Conservation (phyloP, 2,888 invertebrate genomes). For the Euclidia mi region DNA sequence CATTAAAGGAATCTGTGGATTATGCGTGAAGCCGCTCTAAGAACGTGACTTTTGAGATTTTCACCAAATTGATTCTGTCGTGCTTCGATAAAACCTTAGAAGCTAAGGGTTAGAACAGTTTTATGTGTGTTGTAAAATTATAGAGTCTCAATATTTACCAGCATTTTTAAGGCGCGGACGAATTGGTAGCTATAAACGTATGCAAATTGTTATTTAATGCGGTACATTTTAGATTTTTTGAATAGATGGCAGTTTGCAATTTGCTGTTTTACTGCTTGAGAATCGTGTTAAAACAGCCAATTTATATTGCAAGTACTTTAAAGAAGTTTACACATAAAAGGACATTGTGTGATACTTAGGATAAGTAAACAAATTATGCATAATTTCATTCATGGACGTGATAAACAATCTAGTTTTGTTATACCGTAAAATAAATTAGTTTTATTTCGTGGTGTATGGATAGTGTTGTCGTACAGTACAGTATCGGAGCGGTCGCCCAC, state of each 20-base stretch:
- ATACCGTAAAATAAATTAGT: too few species aligned
- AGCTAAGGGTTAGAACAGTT: slow-evolving; percentile 61
- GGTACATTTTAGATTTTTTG: slow-evolving; percentile 15
- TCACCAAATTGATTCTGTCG: slow-evolving; percentile 69
- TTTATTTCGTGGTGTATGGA: too few species aligned
- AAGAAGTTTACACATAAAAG: too few species aligned
- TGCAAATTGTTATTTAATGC: slow-evolving; percentile 42
- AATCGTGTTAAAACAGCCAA: neutral
- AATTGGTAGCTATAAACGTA: slow-evolving; percentile 30
- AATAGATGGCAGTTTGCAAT: neutral
- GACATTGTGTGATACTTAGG: too few species aligned
- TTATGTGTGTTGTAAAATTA: slow-evolving; percentile 58
- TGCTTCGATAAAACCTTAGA: slow-evolving; percentile 60
- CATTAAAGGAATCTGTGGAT: slow-evolving; percentile 78
- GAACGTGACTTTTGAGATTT: slow-evolving; percentile 78
- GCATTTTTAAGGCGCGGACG: slow-evolving; percentile 29
- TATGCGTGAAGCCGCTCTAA: slow-evolving; percentile 77
- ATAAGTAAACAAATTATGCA: too few species aligned
- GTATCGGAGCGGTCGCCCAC: too few species aligned
- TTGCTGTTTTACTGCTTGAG: neutral
- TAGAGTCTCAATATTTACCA: slow-evolving; percentile 40
- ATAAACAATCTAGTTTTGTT: too few species aligned
- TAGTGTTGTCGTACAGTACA: too few species aligned
- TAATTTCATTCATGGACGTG: too few species aligned
- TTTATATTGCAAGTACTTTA: too few species aligned